Base-by-base conservation (phyloP, 2,113 vertebrate genomes). In the Oriolus oriolus region DNA sequence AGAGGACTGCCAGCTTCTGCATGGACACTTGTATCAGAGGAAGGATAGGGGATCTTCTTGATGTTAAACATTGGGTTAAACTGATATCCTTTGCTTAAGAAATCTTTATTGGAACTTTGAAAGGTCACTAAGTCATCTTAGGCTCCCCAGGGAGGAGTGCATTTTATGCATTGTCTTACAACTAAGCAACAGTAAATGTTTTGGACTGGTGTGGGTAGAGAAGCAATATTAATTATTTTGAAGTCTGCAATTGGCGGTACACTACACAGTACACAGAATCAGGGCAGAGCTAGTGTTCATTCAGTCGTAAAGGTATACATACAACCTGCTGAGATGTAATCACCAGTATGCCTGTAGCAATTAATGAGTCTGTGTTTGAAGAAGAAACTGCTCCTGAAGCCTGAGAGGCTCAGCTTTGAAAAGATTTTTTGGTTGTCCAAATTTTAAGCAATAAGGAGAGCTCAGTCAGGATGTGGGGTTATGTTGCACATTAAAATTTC, bases 181-280 rank as follows among this genome's bases (percentile, higher is more conserved):
- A 7, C 49, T 17, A 35, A 76, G 22, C 49, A 57, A 13, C 16
- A 23, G 19, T 30, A 68, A 60, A 35, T 21, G 2, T n/a, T 76
- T 66, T 60, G 3, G 9, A 23, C 60, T 63, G 11, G 2, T 75
- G 16, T 31, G 15, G 22, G 31, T 56, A 49, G 30, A 83, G 54
- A 69, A 60, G 11, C 15, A 42, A 3, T 88, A 10, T n/a, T 59
- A 76, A 60, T 33, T 80, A 35, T 23, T 94, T 71, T 57, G 54
- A 73, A 56, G 56, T 47, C 18, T 68, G 7, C 12, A 73, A 1
- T 44, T 73, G 66, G 26, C 68, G 17, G 12, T 24, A 20, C 69
- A 3, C 7, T 64, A 1, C 2, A 16, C 1, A 1, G 11, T 49
- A 28, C 6, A 7, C 27, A 49, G 22, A 30, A 73, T n/a, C 1